Evolutionary conservation across 2,797 vertebrate species (phyloP), one percentile per base, ranked within the genome.

Genomic region (Notolabrus celidotus): DNA sequence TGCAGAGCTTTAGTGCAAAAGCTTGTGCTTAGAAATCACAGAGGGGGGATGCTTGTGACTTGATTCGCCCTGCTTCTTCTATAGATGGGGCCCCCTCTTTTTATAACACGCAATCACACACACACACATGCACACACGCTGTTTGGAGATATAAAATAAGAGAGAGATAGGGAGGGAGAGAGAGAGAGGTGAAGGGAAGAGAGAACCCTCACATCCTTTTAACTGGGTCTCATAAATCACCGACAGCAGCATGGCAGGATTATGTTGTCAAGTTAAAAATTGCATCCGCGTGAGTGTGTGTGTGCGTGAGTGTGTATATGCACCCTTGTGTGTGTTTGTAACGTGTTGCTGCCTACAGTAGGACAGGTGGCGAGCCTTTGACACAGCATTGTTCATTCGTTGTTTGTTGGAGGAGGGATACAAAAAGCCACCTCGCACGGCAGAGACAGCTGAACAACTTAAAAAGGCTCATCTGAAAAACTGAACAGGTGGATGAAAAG

Each of bases 191-290:
- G 47, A 71, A 47, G 43, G 46, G 59, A 64, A 69, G 70, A 73
- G 66, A 80, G 74, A 85, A 53, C 43, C 61, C 77, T 82, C 75
- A 72, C 84, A 86, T 89, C 79, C 82, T 75, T 90, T 89, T 86
- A 87, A 87, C 88, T 76, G 82, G 74, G 79, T 79, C 84, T 89
- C 90, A 92, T 92, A 92, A 90, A 92, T 92, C 92, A 92, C 81
- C 87, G 77, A 74, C 70, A 76, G 82, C 77, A 64, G 79, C 75
- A 75, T 71, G 82, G 87, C 84, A 85, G 86, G 88, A 89, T 94
- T 92, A 90, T 79, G 74, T 86, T 89, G 86, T 92, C 82, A 86
- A 79, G 84, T 74, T 66, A 83, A 86, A 82, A 82, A 84, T 47
- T 36, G 57, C 34, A 60, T 57, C 49, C 68, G 57, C 43, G 63